Base-by-base conservation (phyloP, 2,888 invertebrate species). In the Lepidocyrtinus sp. region DNA sequence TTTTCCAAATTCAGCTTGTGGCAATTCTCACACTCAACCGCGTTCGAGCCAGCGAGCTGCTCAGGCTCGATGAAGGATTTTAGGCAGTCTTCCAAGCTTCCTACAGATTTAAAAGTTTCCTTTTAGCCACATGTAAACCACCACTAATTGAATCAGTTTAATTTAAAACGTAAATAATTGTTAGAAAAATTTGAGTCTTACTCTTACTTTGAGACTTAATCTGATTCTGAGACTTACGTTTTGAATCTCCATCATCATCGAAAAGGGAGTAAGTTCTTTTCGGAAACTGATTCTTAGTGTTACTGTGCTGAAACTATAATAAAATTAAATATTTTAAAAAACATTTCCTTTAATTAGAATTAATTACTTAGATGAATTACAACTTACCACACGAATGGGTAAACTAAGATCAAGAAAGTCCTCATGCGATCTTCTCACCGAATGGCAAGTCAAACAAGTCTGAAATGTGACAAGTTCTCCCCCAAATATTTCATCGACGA, bases 361-460 rank as follows among this genome's bases (percentile, higher is more conserved):
- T 5, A n/a, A n/a, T n/a, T n/a, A n/a, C n/a, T n/a, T n/a, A n/a
- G n/a, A n/a, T n/a, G n/a, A n/a, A n/a, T n/a, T n/a, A n/a, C n/a
- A 15, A 62, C 85, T 88, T 75, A 88, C 89, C 81, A 89, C 90
- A 72, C 89, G 88, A 21, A 98, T 94, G 0, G 98, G 97, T 82
- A 99, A 91, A 81, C 98, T 98, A 84, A 99, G 91, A 89, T 99
- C 99, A 73, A 98, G 91, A 89, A 99, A 99, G 87, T 94, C 94
- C 89, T 99, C 99, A 72, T 94, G 94, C 15, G 95, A 92, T 87
- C 95, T 94, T 0, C 97, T 97, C 12, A 94, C 93, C 89, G 96
- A 93, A 82, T 92, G 91, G 88, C 99, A 99, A 82, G 95, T 95
- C 87, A 95, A 93, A 88, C 98, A 99, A 78, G 95, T 93, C 50